These are phyloP conservation scores for Lophius americanus DNA, from an alignment of 2,797 vertebrate genomes.

Conservation along the genomic window DNA sequence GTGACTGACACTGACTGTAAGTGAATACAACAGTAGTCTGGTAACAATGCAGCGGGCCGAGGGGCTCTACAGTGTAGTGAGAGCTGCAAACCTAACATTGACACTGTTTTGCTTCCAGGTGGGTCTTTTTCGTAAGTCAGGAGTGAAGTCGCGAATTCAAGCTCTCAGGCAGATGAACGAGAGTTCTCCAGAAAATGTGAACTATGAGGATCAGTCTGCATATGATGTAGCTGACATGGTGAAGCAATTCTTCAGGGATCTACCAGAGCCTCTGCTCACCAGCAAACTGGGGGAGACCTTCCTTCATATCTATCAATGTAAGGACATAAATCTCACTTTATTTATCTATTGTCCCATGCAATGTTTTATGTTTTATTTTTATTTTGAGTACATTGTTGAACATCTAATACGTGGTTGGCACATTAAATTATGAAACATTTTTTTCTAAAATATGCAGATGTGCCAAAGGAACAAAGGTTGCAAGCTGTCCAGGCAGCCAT, in stretches of 20 bases:
- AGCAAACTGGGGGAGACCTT: constrained; percentile 98
- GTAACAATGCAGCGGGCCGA: constrained; percentile 1
- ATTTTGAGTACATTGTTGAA: background rate
- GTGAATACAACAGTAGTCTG: background rate
- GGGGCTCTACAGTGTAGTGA: constrained; percentile 1
- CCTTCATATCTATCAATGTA: constrained; percentile 98
- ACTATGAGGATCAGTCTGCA: constrained; percentile 94
- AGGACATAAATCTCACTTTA: constrained; percentile 54
- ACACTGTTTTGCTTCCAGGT: constrained; percentile 80
- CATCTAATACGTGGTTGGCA: no score
- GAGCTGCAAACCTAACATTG: constrained; percentile 3
- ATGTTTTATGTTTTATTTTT: background rate
- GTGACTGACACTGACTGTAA: background rate
- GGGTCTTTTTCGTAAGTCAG: constrained; percentile 97
- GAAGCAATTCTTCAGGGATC: constrained; percentile 97
- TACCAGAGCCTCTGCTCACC: constrained; percentile 95
- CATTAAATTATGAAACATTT: background rate
- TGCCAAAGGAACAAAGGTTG: constrained; percentile 94
- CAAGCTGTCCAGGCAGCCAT: constrained; percentile 94
- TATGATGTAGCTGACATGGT: constrained; percentile 99
- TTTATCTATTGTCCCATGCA: background rate
- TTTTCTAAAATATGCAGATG: constrained; percentile 77
- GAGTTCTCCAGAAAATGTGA: constrained; percentile 90
- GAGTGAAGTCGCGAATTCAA: constrained; percentile 97
- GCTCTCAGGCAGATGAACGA: constrained; percentile 96